Evolutionary conservation across 1,140 invertebrate genomes (phyloP), one percentile per base, ranked within the genome.

Genomic region (Tyrophagus putrescentiae): DNA sequence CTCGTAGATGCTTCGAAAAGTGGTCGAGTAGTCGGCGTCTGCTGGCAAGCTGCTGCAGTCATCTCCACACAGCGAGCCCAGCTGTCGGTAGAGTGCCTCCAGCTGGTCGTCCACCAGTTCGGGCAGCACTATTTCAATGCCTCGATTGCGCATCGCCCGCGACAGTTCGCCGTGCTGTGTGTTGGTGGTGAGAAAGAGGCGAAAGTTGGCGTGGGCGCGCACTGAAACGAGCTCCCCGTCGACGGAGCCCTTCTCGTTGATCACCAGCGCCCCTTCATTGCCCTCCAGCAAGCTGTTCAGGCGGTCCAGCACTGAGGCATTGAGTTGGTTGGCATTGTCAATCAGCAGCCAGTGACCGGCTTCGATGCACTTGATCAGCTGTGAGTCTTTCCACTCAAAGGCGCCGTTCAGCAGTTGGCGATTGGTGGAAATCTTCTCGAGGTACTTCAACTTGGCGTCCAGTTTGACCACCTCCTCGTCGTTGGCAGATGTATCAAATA

Each of bases 351-450:
- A 97, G 34, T 82, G 77, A 6, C 93, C 93, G 66, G 84, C 77
- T 65, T 79, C 75, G 57, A 95, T 72, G 65, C 87, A 87, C 72
- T 87, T 85, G 0, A 98, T 84, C 53, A 99, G 78, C 33, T 88
- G 70, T 56, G 92, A 97, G 74, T 99, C 91, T 11, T 95, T 80
- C 94, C 95, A 99, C 73, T 98, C 90, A 73, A 99, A 99, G 72
- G 84, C 84, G 48, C 91, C 85, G 39, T 48, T 48, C 23, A 48
- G 21, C 13, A 27, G 3, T n/a, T 48, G 44, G 16, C 13, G 3
- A 52, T 52, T 52, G 36, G 25, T 57, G 28, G 2, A 21, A 2
- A 2, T 39, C 33, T 18, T 57, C 4, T 11, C 11, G 48, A 11
- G 11, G 11, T 18, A 23, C 21, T 50, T 50, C 48, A 13, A 11